Evolutionary conservation across 2,888 invertebrate genomes (phyloP), one percentile per base, ranked within the genome.

Genomic region (Eilema griseolum): DNA sequence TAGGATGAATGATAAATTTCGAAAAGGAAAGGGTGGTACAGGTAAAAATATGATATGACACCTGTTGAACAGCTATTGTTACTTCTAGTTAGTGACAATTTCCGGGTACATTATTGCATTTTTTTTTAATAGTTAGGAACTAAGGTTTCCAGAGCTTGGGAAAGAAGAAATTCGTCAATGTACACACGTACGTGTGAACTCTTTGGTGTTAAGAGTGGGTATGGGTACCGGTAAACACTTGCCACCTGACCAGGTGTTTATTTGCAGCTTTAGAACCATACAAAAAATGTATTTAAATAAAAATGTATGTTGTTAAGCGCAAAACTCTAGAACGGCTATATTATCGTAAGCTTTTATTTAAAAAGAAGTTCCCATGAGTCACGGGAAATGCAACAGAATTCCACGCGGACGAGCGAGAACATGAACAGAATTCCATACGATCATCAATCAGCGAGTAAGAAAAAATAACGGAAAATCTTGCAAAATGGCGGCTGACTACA

Each of bases 11-110:
- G 4, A 52, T n/a, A n/a, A 5, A 52, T 28, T 46, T n/a, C 3
- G 8, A 52, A 10, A 28, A 12, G 60, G 11, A 52, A 65, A 65
- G 70, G 62, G 67, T 71, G 67, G 33, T 16, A n/a, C 57, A 57
- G 52, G 31, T 57, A 56, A 28, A 41, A n/a, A 37, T 31, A 16
- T 41, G 24, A 26, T 41, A 16, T 62, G 24, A 26, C 16, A 62
- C 52, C 52, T 52, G 52, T 52, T 52, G 20, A 52, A 24, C 8
- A 41, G 16, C 16, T 41, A 26, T 62, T 62, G 41, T 20, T 26
- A 41, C 37, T 24, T 20, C 20, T 20, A 20, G 10, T 37, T 23
- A n/a, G 23, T n/a, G n/a, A 31, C 41, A 11, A 52, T 52, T 57
- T 66, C 33, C 66, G 57, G 66, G 57, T 57, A 37, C 23, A 23